Evolutionary conservation across 1,140 invertebrate genomes (phyloP).

Genomic region (Luehdorfia chinensis): DNA sequence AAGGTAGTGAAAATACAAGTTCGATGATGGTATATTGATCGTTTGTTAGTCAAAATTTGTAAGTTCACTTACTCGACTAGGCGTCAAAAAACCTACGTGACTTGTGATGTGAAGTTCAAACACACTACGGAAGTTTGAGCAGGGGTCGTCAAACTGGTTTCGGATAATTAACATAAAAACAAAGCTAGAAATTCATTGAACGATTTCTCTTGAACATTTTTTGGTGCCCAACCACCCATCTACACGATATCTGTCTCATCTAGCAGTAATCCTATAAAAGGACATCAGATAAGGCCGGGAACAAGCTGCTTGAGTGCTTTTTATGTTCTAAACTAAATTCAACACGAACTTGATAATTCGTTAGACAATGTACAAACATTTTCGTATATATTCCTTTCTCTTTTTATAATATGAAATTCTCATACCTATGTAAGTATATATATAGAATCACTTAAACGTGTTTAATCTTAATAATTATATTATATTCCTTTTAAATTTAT

Average conservation of each 20-base stretch:
- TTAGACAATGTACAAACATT: too few species aligned
- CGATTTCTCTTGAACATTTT: constrained; percentile 68
- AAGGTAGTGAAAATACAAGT: constrained; percentile 36
- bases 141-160: constrained; percentile 46
- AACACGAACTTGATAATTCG: neutral
- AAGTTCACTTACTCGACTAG: constrained; percentile 36
- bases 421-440: too few species aligned
- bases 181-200: constrained; percentile 67
- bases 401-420: too few species aligned
- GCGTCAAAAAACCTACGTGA: neutral
- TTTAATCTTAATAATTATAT: too few species aligned
- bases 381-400: too few species aligned
- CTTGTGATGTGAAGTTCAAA: constrained; percentile 31
- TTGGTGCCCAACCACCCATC: constrained; percentile 51
- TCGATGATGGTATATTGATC: constrained; percentile 21
- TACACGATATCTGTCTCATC: constrained; percentile 62
- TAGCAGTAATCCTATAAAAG: constrained; percentile 71
- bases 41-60: constrained; percentile 48
- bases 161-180: constrained; percentile 70
- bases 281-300: constrained; percentile 61
- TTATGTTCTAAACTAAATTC: neutral
- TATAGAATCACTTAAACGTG: too few species aligned
- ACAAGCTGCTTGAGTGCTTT: constrained; percentile 24
- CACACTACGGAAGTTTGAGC: constrained; percentile 62
- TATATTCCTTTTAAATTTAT: too few species aligned